A percentile compares a stretch with the other conserved stretches of the same genome.
Evolutionary conservation across 2,797 vertebrate genomes (phyloP).

Genomic region (Pseudopleuronectes americanus): DNA sequence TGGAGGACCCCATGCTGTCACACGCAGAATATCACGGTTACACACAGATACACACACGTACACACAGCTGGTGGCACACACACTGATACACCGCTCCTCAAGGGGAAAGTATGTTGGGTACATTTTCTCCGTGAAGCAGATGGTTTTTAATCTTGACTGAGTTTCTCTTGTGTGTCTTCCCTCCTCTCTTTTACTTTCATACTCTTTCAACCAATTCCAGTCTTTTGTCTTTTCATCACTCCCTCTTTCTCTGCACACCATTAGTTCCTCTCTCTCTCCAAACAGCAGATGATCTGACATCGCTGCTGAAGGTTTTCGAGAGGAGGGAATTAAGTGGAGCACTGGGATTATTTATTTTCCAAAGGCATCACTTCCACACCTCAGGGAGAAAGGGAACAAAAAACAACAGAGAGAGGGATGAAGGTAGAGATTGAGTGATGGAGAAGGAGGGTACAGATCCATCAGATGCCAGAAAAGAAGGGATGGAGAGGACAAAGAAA

Average conservation of each 20-base stretch:
- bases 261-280: slow-evolving; percentile 31
- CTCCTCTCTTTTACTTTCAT: slow-evolving; percentile 8
- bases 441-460: background rate
- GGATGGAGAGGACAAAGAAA: background rate
- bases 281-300: slow-evolving; percentile 53
- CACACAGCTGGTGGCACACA: slow-evolving; percentile 35
- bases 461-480: background rate
- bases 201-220: slow-evolving; percentile 33
- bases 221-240: slow-evolving; percentile 36
- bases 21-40: background rate
- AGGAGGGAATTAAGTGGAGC: slow-evolving; percentile 37
- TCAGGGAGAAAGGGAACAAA: background rate
- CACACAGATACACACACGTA: slow-evolving; percentile 22
- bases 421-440: slow-evolving; percentile 22
- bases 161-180: slow-evolving; percentile 20
- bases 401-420: background rate
- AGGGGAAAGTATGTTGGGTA: slow-evolving; percentile 31
- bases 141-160: slow-evolving; percentile 44
- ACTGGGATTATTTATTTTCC: slow-evolving; percentile 57
- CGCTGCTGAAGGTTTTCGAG: slow-evolving; percentile 33
- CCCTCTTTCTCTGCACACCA: slow-evolving; percentile 18
- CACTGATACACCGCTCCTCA: slow-evolving; percentile 2
- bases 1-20: background rate
- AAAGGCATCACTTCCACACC: slow-evolving; percentile 38
- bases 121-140: slow-evolving; percentile 54